Evolutionary conservation across 1,140 invertebrate genomes (phyloP).

Genomic region (Pogonomyrmex californicus): DNA sequence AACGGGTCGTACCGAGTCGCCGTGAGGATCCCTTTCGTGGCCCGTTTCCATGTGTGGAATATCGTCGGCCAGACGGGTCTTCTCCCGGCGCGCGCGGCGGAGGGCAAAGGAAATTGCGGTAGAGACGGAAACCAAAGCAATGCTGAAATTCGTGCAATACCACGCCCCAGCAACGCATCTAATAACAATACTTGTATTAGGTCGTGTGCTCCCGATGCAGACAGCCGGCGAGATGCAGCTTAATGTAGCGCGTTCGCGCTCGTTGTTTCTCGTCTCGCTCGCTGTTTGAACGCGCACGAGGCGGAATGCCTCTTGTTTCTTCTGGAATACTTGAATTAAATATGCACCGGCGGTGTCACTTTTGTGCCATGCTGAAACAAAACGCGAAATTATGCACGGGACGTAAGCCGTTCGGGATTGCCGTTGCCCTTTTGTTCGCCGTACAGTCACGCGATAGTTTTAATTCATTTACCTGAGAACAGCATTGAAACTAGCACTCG

Average conservation of each 20-base stretch:
- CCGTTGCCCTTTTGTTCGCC: conserved; percentile 38
- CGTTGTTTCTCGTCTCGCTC: conserved; percentile 34
- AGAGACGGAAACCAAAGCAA: conserved; percentile 51
- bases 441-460: conserved; percentile 28
- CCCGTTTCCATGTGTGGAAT: conserved; percentile 43
- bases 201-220: conserved; percentile 12
- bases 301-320: not conserved
- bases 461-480: conserved; percentile 24
- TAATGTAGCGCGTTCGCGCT: conserved; percentile 11
- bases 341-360: conserved; percentile 43
- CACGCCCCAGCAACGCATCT: conserved; percentile 11
- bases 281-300: not conserved
- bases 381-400: conserved; percentile 43
- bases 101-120: conserved; percentile 59
- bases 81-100: not conserved
- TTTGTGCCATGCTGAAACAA: conserved; percentile 45
- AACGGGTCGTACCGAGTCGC: conserved; percentile 41
- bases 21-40: conserved; percentile 46
- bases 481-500: not conserved
- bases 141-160: conserved; percentile 56
- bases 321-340: conserved; percentile 31
- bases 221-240: conserved; percentile 6
- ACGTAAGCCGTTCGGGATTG: conserved; percentile 26
- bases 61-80: conserved; percentile 28
- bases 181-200: conserved; percentile 56